Conservation (phyloP, 2,888 invertebrate species). For the Phortica okadai region DNA sequence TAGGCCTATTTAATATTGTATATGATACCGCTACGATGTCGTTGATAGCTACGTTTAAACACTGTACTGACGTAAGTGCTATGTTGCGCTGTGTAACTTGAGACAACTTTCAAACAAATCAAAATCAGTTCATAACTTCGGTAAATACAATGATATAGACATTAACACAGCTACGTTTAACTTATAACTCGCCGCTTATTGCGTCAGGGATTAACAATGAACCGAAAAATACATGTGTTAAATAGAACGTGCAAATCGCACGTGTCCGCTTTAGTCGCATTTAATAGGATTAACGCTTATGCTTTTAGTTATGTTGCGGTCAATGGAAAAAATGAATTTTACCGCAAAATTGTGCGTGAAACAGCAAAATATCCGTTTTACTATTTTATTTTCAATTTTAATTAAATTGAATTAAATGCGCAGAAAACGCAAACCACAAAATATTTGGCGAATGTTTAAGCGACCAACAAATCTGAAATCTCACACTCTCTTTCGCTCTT, state of each 20-base stretch:
- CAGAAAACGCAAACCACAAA: background rate
- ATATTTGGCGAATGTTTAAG: background rate
- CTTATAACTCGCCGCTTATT: too few relatives aligned
- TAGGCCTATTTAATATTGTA: too few relatives aligned
- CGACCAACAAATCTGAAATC: background rate
- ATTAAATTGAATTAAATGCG: background rate
- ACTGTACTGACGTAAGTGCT: too few relatives aligned
- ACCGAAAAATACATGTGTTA: background rate
- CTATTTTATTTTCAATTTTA: background rate
- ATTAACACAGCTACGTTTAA: too few relatives aligned
- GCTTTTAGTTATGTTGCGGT: constrained; percentile 30
- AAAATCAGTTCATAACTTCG: too few relatives aligned
- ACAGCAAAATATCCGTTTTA: background rate
- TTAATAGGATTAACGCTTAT: constrained; percentile 26
- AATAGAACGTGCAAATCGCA: background rate
- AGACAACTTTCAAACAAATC: too few relatives aligned
- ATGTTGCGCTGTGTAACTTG: too few relatives aligned
- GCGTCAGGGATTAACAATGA: too few relatives aligned
- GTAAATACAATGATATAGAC: too few relatives aligned
- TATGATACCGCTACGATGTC: too few relatives aligned
- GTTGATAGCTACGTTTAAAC: too few relatives aligned
- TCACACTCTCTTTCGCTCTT: background rate
- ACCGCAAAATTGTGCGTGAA: background rate
- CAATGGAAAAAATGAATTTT: background rate
- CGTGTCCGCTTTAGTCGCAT: background rate